Evolutionary conservation across 2,888 invertebrate species (phyloP), one percentile per base, ranked within the genome.

Genomic region (Heliothis peltigera): DNA sequence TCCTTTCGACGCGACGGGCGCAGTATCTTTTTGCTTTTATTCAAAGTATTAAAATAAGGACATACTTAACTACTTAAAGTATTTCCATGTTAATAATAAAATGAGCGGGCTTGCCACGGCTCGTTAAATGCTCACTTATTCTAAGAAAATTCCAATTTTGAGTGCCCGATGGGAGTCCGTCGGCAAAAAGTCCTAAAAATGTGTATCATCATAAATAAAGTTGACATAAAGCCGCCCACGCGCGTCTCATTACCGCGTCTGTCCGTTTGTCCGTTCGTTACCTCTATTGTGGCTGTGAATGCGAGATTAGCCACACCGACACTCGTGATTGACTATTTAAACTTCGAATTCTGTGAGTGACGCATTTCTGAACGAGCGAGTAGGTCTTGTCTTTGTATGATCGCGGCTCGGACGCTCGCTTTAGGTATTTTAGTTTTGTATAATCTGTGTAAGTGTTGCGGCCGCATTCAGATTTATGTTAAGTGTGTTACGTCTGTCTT

Each of bases 271-370:
- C 87, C 92, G 94, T 94, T 95, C 94, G 94, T 94, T 95, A 95
- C 92, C 89, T 88, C 92, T 84, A 94, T 94, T 94, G 94, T 94
- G 88, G 84, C 83, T 83, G 84, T 92, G 92, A 92, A 93, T 92
- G 92, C 89, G 86, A 91, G 94, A 93, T 95, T 93, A 92, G 93
- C 94, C 90, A 92, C 93, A 91, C 90, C 88, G 87, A 84, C 89
- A 85, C 89, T 91, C 93, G 91, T 94, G 93, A 94, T 94, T 93
- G 94, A 94, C 94, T 94, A 94, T 94, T 93, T 92, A 93, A 86
- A 92, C 88, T 89, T 90, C 87, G 82, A 90, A 88, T 86, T 89
- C 89, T 90, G 84, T 85, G 88, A 91, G 88, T 89, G 89, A 91
- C 89, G 89, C 88, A 85, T 87, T 88, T 87, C 87, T 84, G 87